phyloP scores from a whole-genome alignment of 2,888 invertebrate genomes.

The Chromoteleia sp. region DNA sequence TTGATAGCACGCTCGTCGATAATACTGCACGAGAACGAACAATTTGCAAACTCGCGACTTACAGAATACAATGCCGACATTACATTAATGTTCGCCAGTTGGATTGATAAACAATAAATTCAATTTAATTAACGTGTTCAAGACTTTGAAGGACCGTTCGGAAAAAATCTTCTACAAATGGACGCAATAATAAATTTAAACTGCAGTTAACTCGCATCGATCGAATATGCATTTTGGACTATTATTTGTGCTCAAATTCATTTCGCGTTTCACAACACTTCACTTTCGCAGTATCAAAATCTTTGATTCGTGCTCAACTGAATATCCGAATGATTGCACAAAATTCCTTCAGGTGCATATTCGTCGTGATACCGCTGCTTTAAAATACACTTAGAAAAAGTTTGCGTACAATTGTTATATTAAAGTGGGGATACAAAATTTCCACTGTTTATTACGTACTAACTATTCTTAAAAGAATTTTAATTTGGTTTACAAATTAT shows the following conservation, averaged over 20 bases:
- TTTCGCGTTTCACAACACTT: too few species aligned
- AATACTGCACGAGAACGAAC: neutral
- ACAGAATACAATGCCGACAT: neutral
- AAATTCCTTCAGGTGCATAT: too few species aligned
- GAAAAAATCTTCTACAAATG: neutral
- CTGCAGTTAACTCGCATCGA: neutral
- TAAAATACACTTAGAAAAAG: too few species aligned
- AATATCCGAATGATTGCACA: too few species aligned
- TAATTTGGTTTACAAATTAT: too few species aligned
- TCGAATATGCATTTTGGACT: neutral
- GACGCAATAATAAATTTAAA: neutral
- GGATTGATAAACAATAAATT: neutral
- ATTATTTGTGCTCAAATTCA: neutral
- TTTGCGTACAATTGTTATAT: too few species aligned
- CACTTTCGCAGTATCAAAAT: too few species aligned
- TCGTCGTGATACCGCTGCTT: too few species aligned
- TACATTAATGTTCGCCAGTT: neutral
- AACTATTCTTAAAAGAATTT: too few species aligned
- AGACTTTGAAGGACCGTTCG: neutral
- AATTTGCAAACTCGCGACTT: slow-evolving; percentile 15
- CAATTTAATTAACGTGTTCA: neutral
- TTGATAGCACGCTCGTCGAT: neutral
- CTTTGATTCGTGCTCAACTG: too few species aligned
- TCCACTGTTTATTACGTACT: too few species aligned
- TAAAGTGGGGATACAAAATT: too few species aligned